phyloP scores from a whole-genome alignment of 2,797 vertebrate genomes.

The Vireo griseus region DNA sequence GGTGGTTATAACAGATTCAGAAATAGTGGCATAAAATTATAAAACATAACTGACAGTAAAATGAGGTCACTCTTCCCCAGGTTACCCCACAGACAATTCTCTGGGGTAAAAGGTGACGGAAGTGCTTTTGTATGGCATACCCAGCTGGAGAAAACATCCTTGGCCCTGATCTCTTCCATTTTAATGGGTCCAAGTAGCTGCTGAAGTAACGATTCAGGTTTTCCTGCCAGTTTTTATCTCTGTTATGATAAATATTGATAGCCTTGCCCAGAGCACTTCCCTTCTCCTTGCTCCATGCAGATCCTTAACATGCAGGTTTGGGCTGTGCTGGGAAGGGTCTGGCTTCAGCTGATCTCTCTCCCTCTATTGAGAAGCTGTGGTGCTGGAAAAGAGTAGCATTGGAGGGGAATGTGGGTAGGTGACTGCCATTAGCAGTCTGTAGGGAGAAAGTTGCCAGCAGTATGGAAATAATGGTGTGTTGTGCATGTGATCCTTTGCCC shows the following conservation, averaged over 20 bases:
- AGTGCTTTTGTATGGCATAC: not conserved
- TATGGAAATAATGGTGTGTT: constrained; percentile 56
- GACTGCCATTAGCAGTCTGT: constrained; percentile 6
- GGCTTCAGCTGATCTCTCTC: not conserved
- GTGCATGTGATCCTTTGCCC: constrained; percentile 56
- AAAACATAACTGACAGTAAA: not conserved
- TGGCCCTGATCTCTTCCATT: not conserved
- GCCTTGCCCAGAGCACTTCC: not conserved
- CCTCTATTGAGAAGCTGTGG: not conserved
- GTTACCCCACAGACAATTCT: not conserved
- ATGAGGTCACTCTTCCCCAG: not conserved
- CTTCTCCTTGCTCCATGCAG: not conserved
- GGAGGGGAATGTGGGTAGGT: not conserved
- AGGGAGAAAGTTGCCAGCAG: constrained; percentile 41
- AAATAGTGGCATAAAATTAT: not conserved
- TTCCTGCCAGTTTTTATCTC: not conserved
- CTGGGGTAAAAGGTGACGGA: not conserved
- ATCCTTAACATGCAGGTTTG: not conserved
- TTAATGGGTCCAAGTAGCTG: not conserved
- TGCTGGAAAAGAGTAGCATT: not conserved
- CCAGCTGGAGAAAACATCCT: not conserved
- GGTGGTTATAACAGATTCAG: not conserved
- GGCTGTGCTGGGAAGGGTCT: not conserved
- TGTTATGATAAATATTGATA: not conserved
- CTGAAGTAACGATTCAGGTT: not conserved